A percentile compares a stretch with the other conserved stretches of the same genome.
These are phyloP conservation scores for Passer montanus DNA, from an alignment of 2,113 vertebrate genomes.

Conservation along the genomic window DNA sequence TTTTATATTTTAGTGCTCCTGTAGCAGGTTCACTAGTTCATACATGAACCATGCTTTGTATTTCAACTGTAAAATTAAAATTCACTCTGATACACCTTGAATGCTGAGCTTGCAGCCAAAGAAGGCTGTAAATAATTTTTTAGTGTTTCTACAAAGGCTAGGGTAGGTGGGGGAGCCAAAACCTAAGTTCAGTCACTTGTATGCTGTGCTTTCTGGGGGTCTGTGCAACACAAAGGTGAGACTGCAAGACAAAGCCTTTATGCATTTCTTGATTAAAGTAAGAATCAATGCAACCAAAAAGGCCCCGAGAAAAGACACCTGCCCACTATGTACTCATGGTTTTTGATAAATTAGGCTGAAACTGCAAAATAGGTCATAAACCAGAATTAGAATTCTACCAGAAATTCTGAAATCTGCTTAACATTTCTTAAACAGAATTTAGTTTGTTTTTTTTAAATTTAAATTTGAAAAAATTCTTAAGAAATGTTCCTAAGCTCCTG, in stretches of 20 bases:
- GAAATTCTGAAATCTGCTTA: background rate
- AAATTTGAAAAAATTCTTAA: background rate
- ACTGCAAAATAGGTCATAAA: background rate
- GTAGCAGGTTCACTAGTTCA: background rate
- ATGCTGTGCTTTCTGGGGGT: rapidly evolving
- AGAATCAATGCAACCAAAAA: background rate
- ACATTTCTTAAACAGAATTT: background rate
- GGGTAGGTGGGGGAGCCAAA: background rate
- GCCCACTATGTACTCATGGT: background rate
- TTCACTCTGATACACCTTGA: background rate
- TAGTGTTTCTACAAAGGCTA: background rate
- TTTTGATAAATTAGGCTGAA: background rate
- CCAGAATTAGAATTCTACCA: background rate
- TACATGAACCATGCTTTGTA: background rate
- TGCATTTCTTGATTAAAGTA: background rate
- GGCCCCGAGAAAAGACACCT: background rate
- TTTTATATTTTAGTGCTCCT: conserved; percentile 11
- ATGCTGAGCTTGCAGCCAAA: background rate
- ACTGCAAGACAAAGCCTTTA: background rate
- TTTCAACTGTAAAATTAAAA: conserved; percentile 37
- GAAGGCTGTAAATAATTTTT: background rate
- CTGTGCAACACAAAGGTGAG: background rate
- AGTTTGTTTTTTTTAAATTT: background rate
- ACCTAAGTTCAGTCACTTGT: background rate
- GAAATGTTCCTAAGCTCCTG: background rate